Evolutionary conservation across 2,113 vertebrate species (phyloP).

Genomic region (Onychostruthus taczanowskii): DNA sequence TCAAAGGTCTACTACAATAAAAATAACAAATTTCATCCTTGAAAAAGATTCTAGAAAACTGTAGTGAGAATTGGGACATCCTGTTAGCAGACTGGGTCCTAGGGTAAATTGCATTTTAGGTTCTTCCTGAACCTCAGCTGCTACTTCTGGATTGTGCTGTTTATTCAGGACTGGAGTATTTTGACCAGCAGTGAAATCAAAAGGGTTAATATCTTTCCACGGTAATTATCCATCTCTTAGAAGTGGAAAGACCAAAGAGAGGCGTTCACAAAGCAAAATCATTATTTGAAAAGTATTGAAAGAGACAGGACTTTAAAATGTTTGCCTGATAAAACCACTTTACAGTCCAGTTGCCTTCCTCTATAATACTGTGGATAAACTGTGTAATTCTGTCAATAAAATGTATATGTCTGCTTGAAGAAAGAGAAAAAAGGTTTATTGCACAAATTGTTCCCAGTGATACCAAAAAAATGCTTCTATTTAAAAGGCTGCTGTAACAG

Average conservation of each 20-base stretch:
- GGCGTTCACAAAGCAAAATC: background rate
- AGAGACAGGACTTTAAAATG: background rate
- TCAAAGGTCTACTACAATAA: background rate
- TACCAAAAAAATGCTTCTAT: rapidly evolving
- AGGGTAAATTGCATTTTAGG: background rate
- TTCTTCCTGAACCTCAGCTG: background rate
- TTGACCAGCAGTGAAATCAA: background rate
- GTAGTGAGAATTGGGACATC: background rate
- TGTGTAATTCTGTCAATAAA: background rate
- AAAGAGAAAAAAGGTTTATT: background rate
- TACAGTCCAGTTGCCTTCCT: background rate
- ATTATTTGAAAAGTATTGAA: background rate
- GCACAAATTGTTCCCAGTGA: background rate
- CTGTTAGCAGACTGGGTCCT: background rate
- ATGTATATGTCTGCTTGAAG: background rate
- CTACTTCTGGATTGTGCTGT: background rate
- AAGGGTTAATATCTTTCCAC: background rate
- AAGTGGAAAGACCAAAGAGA: background rate
- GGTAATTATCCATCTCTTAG: background rate
- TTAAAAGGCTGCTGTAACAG: background rate
- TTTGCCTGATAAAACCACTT: background rate
- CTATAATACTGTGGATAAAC: background rate
- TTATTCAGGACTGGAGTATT: background rate
- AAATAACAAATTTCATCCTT: background rate
- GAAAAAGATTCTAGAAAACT: background rate